Conservation (phyloP, 2,888 invertebrate genomes). For the Machimus rusticus region DNA sequence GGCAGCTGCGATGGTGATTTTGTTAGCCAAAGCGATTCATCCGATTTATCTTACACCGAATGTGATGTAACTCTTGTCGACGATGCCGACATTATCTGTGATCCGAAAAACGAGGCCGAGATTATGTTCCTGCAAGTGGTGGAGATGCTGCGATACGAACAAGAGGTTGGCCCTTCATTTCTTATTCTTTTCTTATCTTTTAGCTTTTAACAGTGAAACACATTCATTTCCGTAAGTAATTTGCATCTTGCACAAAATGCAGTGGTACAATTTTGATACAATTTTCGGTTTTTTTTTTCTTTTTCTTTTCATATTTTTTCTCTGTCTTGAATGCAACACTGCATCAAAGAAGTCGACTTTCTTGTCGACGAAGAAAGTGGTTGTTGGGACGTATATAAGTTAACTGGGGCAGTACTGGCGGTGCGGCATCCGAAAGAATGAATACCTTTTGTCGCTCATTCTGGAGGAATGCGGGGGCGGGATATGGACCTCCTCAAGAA, state of each 20-base stretch:
- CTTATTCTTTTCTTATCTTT: not conserved
- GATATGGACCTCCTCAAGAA: not conserved
- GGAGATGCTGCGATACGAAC: conserved; percentile 62
- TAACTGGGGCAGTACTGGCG: not conserved
- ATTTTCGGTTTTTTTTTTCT: not conserved
- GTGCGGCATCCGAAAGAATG: not conserved
- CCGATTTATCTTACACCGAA: conserved; percentile 56
- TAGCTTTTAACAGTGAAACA: not conserved
- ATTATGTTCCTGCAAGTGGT: conserved; percentile 63
- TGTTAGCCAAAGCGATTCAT: conserved; percentile 50
- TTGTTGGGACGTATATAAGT: not conserved
- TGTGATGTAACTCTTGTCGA: conserved; percentile 61
- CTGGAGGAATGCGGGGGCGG: not conserved
- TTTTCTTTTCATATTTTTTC: not conserved
- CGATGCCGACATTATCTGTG: conserved; percentile 60
- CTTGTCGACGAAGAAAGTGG: not conserved
- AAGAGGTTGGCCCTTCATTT: conserved; percentile 58
- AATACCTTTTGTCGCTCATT: not conserved
- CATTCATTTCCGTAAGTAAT: not conserved
- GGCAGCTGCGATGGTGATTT: conserved; percentile 1
- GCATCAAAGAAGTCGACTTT: not conserved
- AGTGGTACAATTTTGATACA: not conserved
- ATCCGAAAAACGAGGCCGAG: conserved; percentile 63
- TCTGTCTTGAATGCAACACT: not conserved
- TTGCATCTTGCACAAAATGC: not conserved